A percentile compares a stretch with the other conserved stretches of the same genome.
Conservation (phyloP, 2,888 invertebrate species). For the Dorcus parallelipipedus region DNA sequence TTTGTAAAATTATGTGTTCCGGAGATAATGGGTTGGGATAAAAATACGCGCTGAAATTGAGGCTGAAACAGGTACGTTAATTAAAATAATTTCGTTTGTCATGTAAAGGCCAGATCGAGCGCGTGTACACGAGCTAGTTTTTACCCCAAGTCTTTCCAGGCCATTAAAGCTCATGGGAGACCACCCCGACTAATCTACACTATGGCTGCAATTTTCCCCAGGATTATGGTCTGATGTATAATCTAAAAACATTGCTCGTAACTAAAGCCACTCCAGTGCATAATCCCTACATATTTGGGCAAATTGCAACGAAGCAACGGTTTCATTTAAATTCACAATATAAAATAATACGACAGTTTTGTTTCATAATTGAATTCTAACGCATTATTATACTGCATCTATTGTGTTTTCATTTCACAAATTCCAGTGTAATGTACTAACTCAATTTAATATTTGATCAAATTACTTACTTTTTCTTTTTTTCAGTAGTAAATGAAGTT, state of each 20-base stretch:
- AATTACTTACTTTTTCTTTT: too few species aligned
- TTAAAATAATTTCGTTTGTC: constrained; percentile 8
- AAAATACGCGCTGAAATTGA: too few species aligned
- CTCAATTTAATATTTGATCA: too few species aligned
- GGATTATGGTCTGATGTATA: constrained; percentile 26
- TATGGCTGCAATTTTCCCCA: constrained; percentile 26
- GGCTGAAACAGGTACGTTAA: constrained; percentile 2
- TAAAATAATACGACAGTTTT: not conserved
- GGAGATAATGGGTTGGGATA: constrained; percentile 2
- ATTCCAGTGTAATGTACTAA: too few species aligned
- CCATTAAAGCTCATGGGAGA: constrained; percentile 25
- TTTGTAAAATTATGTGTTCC: too few species aligned
- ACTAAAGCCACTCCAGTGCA: not conserved
- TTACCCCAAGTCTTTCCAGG: constrained; percentile 24
- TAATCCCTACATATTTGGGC: not conserved
- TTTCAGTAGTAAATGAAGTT: too few species aligned
- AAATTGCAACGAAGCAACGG: not conserved
- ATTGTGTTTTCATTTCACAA: too few species aligned
- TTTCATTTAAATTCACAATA: not conserved
- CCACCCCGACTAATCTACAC: constrained; percentile 28
- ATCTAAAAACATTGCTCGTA: constrained; percentile 17
- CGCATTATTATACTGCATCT: too few species aligned
- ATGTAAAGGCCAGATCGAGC: not conserved
- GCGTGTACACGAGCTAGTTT: constrained; percentile 11
- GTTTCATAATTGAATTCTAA: not conserved